Evolutionary conservation across 2,797 vertebrate genomes (phyloP).

Genomic region (Phoeniculus purpureus): DNA sequence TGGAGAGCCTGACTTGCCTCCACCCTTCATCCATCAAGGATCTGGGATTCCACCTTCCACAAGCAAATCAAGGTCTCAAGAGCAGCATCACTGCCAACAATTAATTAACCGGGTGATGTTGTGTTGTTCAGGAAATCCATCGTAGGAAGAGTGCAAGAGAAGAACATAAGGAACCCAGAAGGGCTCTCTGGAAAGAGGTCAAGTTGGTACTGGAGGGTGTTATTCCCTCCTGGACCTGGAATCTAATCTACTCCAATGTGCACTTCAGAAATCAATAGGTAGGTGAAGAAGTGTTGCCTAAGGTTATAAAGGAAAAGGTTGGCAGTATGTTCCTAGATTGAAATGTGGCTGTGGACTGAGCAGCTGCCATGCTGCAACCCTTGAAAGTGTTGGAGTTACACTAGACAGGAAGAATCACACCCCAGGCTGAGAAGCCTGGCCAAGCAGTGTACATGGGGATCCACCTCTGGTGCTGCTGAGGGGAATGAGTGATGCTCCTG

Average conservation of each 20-base stretch:
- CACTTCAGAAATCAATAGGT: background rate
- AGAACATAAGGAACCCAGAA: background rate
- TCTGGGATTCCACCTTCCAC: background rate
- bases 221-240: background rate
- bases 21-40: background rate
- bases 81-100: rapidly evolving
- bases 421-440: background rate
- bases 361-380: background rate
- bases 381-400: background rate
- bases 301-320: background rate
- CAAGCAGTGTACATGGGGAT: rapidly evolving
- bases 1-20: background rate
- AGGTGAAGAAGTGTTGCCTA: background rate
- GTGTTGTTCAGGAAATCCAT: background rate
- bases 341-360: background rate
- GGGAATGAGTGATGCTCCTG: background rate
- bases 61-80: background rate
- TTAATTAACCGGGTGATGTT: background rate
- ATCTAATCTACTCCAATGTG: background rate
- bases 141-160: background rate
- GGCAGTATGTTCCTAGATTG: background rate
- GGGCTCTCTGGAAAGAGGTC: background rate
- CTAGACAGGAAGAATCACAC: background rate
- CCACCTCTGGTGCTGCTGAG: background rate
- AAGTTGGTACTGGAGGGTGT: background rate